A percentile compares a stretch with the other conserved stretches of the same genome.
phyloP scores from a whole-genome alignment of 2,797 vertebrate genomes.

The Anableps anableps region DNA sequence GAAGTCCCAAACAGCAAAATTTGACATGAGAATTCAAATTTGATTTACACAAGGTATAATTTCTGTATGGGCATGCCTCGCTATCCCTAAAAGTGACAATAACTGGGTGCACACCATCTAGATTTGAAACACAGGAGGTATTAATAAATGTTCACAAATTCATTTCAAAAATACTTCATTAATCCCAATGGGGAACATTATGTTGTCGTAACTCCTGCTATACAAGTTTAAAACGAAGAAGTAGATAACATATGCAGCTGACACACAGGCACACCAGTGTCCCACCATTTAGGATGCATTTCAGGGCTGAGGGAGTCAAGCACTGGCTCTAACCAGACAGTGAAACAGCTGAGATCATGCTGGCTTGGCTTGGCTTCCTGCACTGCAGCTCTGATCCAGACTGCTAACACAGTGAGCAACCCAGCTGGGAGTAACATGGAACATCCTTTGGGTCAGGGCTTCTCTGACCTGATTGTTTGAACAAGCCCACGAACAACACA shows the following conservation, averaged over 20 bases:
- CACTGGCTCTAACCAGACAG: conserved; percentile 52
- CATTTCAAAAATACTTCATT: neutral
- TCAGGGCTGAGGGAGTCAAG: conserved; percentile 52
- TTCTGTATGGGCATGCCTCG: conserved; percentile 8
- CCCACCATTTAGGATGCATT: conserved; percentile 60
- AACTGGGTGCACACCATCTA: neutral
- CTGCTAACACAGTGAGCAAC: conserved; percentile 37
- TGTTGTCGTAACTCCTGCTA: neutral
- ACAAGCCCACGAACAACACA: conserved; percentile 31
- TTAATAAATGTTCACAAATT: conserved; percentile 10
- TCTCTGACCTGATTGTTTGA: conserved; percentile 47
- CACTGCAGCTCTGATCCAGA: conserved; percentile 56
- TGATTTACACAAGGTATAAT: conserved; percentile 11
- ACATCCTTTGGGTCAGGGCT: conserved; percentile 53
- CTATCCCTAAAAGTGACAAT: conserved; percentile 9
- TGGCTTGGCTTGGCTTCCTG: conserved; percentile 43
- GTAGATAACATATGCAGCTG: conserved; percentile 28
- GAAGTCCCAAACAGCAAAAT: conserved; percentile 39
- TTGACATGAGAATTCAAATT: conserved; percentile 28
- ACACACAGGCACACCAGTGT: conserved; percentile 26
- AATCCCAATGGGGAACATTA: neutral
- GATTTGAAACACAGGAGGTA: conserved; percentile 10
- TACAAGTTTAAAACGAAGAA: neutral
- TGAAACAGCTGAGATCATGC: conserved; percentile 60
- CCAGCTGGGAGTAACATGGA: conserved; percentile 45